Base-by-base conservation (phyloP, 2,797 vertebrate species). In the Natrix natrix region DNA sequence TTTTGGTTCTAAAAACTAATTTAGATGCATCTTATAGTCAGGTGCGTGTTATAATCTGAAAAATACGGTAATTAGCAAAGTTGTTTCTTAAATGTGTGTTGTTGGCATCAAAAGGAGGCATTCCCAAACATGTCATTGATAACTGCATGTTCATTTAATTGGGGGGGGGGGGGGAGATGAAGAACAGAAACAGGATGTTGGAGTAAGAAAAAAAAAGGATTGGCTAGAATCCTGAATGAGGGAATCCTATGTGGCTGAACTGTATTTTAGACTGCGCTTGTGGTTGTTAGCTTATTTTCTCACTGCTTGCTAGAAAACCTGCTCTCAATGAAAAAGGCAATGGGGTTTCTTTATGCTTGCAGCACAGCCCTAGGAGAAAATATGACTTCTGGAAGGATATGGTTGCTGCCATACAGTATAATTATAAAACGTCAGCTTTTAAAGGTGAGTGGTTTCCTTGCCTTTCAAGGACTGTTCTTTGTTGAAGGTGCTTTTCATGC, bases 311-410 rank as follows among this genome's bases (percentile, higher is more conserved):
- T 13, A 2, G 90, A 96, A 83, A 83, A 83, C 92, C 90, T 91
- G 86, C 20, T 94, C 48, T 37, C 88, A n/a, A 69, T 69, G 5
- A 90, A 20, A 26, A 37, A 90, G 93, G 83, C 96, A 87, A 96
- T 91, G 13, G 22, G 57, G 16, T 37, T 54, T 94, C 28, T 83
- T 93, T 96, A 95, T 61, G 86, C 55, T 92, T 95, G 94, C 90
- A 99, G 98, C 97, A 98, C 94, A 98, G 98, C 94, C 97, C 97
- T 94, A 98, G 98, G 96, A 98, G 98, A 97, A 99, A 98, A 93
- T 98, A 98, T 12, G 98, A 99, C 96, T 98, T 99, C 97, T 99
- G 99, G 99, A 99, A 99, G 97, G 99, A 99, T 96, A 98, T 99
- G 97, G 95, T 99, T 91, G 98, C 98, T 96, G 98, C 98, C 94